These are phyloP conservation scores for Xyrauchen texanus DNA, from an alignment of 2,113 vertebrate species.

Conservation along the genomic window DNA sequence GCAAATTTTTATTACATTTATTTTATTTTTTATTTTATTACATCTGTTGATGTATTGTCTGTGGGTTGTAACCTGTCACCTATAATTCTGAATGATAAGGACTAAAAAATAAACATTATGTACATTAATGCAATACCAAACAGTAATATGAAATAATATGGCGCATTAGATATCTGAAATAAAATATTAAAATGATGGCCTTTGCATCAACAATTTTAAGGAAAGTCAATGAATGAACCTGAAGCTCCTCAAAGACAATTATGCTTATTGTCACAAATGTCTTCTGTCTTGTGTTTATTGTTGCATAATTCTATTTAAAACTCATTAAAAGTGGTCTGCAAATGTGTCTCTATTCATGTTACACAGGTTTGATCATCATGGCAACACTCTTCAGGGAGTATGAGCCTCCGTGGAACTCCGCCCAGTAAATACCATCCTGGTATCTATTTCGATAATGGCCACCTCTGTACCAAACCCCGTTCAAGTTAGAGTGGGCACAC, in stretches of 20 bases:
- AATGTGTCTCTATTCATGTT: conserved; percentile 25
- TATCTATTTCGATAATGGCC: conserved; percentile 88
- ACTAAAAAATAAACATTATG: background rate
- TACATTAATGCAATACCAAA: background rate
- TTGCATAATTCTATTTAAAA: background rate
- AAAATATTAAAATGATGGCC: background rate
- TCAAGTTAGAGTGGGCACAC: conserved; percentile 91
- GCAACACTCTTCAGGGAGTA: conserved; percentile 85
- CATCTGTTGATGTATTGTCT: too few relatives aligned
- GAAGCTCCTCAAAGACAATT: too few relatives aligned
- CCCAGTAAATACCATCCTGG: conserved; percentile 91
- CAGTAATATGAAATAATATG: background rate
- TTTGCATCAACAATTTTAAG: too few relatives aligned
- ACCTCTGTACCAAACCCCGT: conserved; percentile 87
- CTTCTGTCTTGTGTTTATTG: too few relatives aligned
- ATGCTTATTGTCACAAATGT: background rate
- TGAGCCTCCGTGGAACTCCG: conserved; percentile 85
- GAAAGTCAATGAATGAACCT: too few relatives aligned
- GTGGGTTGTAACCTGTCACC: too few relatives aligned
- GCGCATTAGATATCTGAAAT: background rate
- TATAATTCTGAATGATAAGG: too few relatives aligned
- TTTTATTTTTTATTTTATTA: too few relatives aligned
- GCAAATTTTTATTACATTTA: too few relatives aligned
- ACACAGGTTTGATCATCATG: conserved; percentile 84
- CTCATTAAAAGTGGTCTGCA: background rate